Percentiles rank a stretch among this genome's conserved stretches.
Evolutionary conservation across 2,888 invertebrate species (phyloP).

Genomic region (Scelioninae gen. 1): DNA sequence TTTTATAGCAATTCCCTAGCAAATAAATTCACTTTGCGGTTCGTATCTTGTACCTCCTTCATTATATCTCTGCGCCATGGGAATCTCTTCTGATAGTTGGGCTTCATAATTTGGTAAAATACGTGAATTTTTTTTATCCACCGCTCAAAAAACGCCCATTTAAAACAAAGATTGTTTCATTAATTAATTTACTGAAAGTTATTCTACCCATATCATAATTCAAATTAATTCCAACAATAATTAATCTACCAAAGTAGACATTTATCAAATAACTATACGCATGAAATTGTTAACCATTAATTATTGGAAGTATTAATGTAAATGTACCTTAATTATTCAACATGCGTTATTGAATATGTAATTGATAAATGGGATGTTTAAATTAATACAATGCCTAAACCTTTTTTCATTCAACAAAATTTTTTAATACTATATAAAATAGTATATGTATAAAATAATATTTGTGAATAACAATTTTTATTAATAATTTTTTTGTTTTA

Average conservation of each 20-base stretch:
- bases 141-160: constrained; percentile 6
- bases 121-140: constrained; percentile 16
- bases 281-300: constrained; percentile 11
- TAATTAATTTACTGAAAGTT: constrained; percentile 20
- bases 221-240: constrained; percentile 4
- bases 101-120: constrained; percentile 19
- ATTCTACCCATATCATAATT: constrained; percentile 9
- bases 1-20: too few species aligned
- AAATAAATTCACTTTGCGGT: background rate
- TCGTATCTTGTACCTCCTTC: constrained; percentile 7
- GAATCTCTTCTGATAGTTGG: constrained; percentile 26
- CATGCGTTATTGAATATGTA: background rate
- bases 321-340: constrained; percentile 22
- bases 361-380: background rate
- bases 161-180: constrained; percentile 33
- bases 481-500: too few species aligned
- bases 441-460: too few species aligned
- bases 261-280: constrained; percentile 6
- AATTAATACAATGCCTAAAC: too few species aligned
- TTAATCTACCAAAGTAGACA: constrained; percentile 26
- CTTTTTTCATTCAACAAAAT: too few species aligned
- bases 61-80: constrained; percentile 16
- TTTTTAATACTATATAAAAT: too few species aligned
- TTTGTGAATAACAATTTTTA: too few species aligned
- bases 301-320: constrained; percentile 31